Evolutionary conservation across 2,888 invertebrate genomes (phyloP).

Genomic region (Chymomyza amoena): DNA sequence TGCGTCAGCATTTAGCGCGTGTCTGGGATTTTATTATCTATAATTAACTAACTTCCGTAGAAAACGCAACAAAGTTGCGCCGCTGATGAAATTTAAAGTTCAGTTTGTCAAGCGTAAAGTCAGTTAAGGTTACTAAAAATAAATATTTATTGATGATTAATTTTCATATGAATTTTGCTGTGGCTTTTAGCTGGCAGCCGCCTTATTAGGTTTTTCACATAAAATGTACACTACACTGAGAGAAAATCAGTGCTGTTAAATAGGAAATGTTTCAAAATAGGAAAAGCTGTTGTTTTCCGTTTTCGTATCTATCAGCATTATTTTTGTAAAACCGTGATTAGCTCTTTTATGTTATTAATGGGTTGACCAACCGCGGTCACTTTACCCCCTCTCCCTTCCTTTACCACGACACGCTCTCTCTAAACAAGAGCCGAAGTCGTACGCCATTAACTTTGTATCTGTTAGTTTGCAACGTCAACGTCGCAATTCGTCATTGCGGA

Average conservation of each 20-base stretch:
- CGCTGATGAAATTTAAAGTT: neutral
- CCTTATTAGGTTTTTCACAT: neutral
- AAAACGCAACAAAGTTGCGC: neutral
- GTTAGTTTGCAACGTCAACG: too few species aligned
- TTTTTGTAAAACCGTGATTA: too few species aligned
- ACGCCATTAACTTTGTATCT: too few species aligned
- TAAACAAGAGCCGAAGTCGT: too few species aligned
- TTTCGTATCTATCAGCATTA: too few species aligned
- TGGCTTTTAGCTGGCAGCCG: neutral
- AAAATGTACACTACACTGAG: neutral
- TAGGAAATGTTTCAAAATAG: too few species aligned
- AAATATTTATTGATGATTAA: conserved; percentile 6
- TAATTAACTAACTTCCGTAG: neutral
- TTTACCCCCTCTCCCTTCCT: too few species aligned
- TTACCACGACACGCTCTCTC: too few species aligned
- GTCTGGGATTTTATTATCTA: neutral
- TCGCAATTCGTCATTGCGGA: too few species aligned
- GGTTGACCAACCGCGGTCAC: too few species aligned
- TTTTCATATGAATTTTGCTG: neutral
- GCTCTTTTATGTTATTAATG: too few species aligned
- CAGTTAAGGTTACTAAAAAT: conserved; percentile 18
- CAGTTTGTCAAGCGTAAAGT: conserved; percentile 8
- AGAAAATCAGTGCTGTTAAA: neutral
- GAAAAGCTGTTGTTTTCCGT: too few species aligned
- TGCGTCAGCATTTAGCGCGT: neutral